These are phyloP conservation scores for Tipula lateralis DNA, from an alignment of 2,888 invertebrate genomes.

Conservation along the genomic window DNA sequence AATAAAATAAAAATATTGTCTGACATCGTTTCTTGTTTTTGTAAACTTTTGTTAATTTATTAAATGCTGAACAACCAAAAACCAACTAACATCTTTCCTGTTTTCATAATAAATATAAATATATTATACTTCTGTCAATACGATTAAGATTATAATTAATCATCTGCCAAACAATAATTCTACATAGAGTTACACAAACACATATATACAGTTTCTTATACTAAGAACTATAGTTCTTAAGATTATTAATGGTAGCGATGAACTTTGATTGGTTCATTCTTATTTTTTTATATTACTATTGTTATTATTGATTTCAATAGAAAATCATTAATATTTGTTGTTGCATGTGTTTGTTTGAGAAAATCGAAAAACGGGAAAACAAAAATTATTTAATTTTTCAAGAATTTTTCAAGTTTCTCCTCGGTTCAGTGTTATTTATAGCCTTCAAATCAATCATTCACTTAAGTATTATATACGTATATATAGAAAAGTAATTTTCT, in stretches of 20 bases:
- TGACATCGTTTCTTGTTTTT: neutral
- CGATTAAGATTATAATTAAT: neutral
- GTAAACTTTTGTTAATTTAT: neutral
- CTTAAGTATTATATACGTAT: neutral
- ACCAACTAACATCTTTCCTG: neutral
- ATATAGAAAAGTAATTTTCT: neutral
- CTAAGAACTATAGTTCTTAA: neutral
- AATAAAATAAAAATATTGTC: neutral
- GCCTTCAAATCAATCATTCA: neutral
- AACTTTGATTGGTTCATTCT: neutral
- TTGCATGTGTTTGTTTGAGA: neutral
- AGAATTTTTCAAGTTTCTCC: neutral
- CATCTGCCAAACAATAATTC: neutral
- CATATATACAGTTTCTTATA: neutral
- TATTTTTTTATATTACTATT: neutral
- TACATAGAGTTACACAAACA: neutral
- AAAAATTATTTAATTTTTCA: neutral
- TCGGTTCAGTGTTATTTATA: neutral
- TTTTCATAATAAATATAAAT: neutral
- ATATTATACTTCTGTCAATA: slow-evolving; percentile 7
- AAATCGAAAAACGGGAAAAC: neutral
- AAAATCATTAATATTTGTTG: neutral
- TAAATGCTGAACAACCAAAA: neutral
- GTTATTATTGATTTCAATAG: slow-evolving; percentile 1
- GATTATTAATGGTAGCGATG: slow-evolving; percentile 11